A percentile compares a stretch with the other conserved stretches of the same genome.
Evolutionary conservation across 2,888 invertebrate genomes (phyloP).

Genomic region (Acanthoscelides obtectus): DNA sequence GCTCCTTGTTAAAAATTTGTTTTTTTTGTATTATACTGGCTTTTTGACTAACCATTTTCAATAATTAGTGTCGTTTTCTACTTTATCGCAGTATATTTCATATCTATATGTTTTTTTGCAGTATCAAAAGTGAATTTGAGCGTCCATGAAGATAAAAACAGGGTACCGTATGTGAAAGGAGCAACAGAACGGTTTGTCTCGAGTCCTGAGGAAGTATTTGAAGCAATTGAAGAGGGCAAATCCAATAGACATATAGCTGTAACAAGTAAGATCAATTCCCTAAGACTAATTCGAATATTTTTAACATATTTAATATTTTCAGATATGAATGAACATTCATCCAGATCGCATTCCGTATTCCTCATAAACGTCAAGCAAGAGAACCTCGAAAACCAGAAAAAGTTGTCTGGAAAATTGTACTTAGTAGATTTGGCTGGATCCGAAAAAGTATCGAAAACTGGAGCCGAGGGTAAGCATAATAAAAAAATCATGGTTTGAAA

Average conservation of each 20-base stretch:
- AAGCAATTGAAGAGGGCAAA: conserved; percentile 99
- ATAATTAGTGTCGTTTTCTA: too few relatives aligned
- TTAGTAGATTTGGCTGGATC: conserved; percentile 99
- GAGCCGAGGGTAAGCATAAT: conserved; percentile 99
- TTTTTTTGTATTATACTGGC: too few relatives aligned
- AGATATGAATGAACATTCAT: conserved; percentile 99
- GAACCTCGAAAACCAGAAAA: conserved; percentile 98
- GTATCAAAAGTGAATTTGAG: conserved; percentile 98
- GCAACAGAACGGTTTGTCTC: conserved; percentile 99
- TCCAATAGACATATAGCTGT: conserved; percentile 99
- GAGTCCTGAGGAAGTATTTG: conserved; percentile 98
- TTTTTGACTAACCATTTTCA: too few relatives aligned
- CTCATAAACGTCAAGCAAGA: conserved; percentile 99
- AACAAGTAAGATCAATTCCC: conserved; percentile 67
- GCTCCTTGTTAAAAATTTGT: too few relatives aligned
- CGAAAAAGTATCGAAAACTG: conserved; percentile 99
- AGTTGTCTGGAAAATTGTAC: conserved; percentile 96
- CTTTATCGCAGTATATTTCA: too few relatives aligned
- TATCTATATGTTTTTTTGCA: conserved; percentile 45
- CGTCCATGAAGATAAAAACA: conserved; percentile 99
- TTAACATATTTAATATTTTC: conserved; percentile 36
- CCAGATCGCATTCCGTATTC: conserved; percentile 98
- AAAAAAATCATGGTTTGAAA: too few relatives aligned
- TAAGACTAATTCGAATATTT: conserved; percentile 1
- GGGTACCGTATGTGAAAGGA: conserved; percentile 99